These are phyloP conservation scores for Leucoma salicis DNA, from an alignment of 2,888 invertebrate genomes.

Conservation along the genomic window DNA sequence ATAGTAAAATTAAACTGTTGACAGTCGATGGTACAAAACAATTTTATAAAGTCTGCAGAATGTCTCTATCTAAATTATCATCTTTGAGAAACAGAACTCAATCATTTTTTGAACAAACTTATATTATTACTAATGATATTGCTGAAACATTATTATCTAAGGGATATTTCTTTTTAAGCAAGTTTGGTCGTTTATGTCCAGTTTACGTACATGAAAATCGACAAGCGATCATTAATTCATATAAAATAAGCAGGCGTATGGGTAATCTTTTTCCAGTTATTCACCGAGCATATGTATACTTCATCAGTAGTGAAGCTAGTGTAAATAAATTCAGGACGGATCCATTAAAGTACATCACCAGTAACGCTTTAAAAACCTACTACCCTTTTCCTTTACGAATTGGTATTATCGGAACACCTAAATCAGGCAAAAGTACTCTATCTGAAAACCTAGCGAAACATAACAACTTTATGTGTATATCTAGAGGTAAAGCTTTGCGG, in stretches of 20 bases:
- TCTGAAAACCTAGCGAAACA: conserved; percentile 76
- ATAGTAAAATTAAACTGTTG: conserved; percentile 70
- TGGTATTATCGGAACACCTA: conserved; percentile 83
- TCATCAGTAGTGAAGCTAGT: conserved; percentile 71
- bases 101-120: conserved; percentile 82
- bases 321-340: conserved; percentile 74
- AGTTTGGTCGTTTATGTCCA: conserved; percentile 85
- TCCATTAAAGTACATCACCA: conserved; percentile 79
- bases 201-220: conserved; percentile 80
- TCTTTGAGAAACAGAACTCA: conserved; percentile 63
- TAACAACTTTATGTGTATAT: conserved; percentile 79
- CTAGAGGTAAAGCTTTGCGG: conserved; percentile 77
- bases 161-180: conserved; percentile 84
- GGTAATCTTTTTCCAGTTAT: conserved; percentile 78
- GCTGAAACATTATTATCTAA: conserved; percentile 80
- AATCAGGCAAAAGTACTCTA: conserved; percentile 83
- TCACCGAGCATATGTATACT: conserved; percentile 83
- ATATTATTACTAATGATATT: conserved; percentile 70
- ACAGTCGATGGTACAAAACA: conserved; percentile 64
- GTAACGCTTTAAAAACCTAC: conserved; percentile 60
- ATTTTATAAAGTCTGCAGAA: conserved; percentile 49
- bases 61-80: conserved; percentile 46
- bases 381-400: conserved; percentile 78
- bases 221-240: conserved; percentile 72
- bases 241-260: conserved; percentile 59